Conservation (phyloP, 1,140 invertebrate species). For the Neodiprion virginianus region DNA sequence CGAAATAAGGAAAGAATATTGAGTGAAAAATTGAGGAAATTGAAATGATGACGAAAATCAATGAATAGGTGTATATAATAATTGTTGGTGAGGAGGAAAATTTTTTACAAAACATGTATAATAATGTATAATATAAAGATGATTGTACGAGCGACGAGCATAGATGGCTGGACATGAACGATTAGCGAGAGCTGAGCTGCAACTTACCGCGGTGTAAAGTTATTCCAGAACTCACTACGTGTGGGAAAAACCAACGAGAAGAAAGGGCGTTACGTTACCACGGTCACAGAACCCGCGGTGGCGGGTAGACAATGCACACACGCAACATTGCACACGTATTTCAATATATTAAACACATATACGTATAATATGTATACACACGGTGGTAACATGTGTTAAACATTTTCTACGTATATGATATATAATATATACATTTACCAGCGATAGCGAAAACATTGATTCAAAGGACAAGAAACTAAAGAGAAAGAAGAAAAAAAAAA, state of each 20-base stretch:
- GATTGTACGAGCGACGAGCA: constrained; percentile 21
- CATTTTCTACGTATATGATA: neutral
- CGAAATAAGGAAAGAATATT: neutral
- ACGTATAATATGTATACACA: neutral
- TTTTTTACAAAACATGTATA: constrained; percentile 17
- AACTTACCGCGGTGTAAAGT: constrained; percentile 96
- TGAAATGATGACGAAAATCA: constrained; percentile 7
- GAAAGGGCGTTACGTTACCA: constrained; percentile 64
- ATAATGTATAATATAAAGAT: neutral
- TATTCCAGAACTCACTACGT: constrained; percentile 95
- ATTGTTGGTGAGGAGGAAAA: neutral
- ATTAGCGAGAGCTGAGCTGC: constrained; percentile 69
- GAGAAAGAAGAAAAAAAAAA: too few relatives aligned
- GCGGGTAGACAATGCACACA: constrained; percentile 47
- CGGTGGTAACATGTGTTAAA: constrained; percentile 15
- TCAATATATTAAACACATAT: neutral
- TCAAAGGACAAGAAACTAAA: too few relatives aligned
- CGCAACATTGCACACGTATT: constrained; percentile 44
- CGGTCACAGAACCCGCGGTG: constrained; percentile 60
- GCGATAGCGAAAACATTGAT: neutral
- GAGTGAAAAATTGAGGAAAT: neutral
- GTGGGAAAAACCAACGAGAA: constrained; percentile 68
- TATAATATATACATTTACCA: constrained; percentile 11
- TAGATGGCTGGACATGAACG: constrained; percentile 52
- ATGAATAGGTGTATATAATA: constrained; percentile 7